Evolutionary conservation across 2,888 invertebrate species (phyloP), one percentile per base, ranked within the genome.

Genomic region (Campoplex capitator): DNA sequence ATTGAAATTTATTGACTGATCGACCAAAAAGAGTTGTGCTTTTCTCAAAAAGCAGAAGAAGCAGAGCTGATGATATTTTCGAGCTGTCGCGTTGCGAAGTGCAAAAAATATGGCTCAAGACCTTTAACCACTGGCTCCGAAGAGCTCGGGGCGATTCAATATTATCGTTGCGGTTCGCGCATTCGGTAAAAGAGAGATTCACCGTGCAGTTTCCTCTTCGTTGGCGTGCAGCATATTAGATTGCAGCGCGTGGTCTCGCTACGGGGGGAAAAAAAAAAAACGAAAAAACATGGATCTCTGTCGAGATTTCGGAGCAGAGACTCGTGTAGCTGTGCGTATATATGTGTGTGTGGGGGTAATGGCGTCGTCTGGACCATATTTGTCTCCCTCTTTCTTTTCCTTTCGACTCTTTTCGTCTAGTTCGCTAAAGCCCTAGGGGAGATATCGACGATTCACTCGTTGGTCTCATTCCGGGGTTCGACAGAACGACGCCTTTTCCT

Each of bases 291-390:
- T 48, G 16, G 70, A 42, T 56, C 28, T 42, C 79, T 48, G 70
- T 77, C 71, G 45, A 78, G 65, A 73, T 77, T 78, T 73, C 23
- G 42, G 38, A n/a, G 58, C 62, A 54, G 70, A 7, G 74, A 54
- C 18, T 80, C 28, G 58, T 51, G 51, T 76, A 28, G 56, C 45
- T 38, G 56, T 28, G 71, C 65, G 73, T 23, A 23, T 23, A 23
- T 23, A 23, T 23, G 23, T 23, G 23, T 23, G 23, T 23, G 23
- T 45, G 68, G 65, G 73, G 68, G 56, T 75, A n/a, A 74, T 48
- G 74, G 70, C 80, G 70, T 76, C 76, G 80, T 76, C 76, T 81
- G 76, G 76, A 77, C 81, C 76, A 67, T 23, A 23, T 28, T 77
- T 65, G 73, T 71, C 71, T 45, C 18, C 71, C 45, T 58, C 48